Base-by-base conservation (phyloP, 2,888 invertebrate species). In the Lepidochitona cinerea region DNA sequence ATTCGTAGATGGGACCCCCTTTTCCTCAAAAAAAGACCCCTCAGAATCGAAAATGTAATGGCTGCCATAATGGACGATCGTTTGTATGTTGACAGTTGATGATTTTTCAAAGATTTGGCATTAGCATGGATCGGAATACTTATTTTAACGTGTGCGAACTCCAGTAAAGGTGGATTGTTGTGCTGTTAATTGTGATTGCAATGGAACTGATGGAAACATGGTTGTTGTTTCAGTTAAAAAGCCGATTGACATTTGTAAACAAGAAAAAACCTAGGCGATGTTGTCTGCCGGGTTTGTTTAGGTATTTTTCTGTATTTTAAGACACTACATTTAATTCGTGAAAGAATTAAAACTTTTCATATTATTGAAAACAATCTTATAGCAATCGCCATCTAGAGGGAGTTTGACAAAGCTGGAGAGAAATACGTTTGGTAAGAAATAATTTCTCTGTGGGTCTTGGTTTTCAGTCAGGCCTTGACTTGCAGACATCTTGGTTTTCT, bases 21-120 rank as follows among this genome's bases (percentile, higher is more conserved):
- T 70, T 49, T 49, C 49, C 18, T 49, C 23, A 2, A 23, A 23
- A 49, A 49, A 49, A 49, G 81, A 78, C 84, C 84, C 83, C 71
- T 78, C 73, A 71, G 70, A 74, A 73, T 77, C 72, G 80, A 80
- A 76, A 71, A 77, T 83, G 83, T 83, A 83, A 86, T 87, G 87
- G 87, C 86, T 82, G 87, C 86, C 86, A 85, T 84, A 75, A 76
- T 78, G 71, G 68, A 76, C 70, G 33, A 53, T 59, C 32, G 35
- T 32, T 33, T 36, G 37, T 54, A 53, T 18, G 32, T 37, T 37
- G 37, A 68, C 37, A 37, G 41, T 29, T 37, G 41, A 26, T 49
- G n/a, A 49, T n/a, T 49, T 49, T 49, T 7, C 18, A n/a, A n/a
- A 23, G 23, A 49, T n/a, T 49, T 49, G 49, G 3, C 49, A n/a